A percentile compares a stretch with the other conserved stretches of the same genome.
Conservation (phyloP, 2,113 vertebrate species). For the Caloenas nicobarica region DNA sequence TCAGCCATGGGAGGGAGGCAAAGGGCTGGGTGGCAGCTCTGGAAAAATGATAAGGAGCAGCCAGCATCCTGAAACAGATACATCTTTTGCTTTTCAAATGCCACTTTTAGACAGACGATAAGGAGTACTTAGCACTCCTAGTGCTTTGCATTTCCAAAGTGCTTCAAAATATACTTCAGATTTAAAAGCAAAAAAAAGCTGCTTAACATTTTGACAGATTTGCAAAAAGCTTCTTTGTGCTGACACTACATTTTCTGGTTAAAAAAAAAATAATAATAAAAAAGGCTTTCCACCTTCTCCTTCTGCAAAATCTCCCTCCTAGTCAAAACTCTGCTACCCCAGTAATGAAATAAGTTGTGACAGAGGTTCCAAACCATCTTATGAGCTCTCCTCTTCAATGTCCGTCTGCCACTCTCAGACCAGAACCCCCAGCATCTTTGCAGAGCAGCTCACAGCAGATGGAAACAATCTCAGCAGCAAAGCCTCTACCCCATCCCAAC, state of each 20-base stretch:
- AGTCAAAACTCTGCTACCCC: background rate
- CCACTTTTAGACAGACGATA: conserved; percentile 36
- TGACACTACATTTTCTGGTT: conserved; percentile 44
- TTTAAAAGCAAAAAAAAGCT: conserved; percentile 39
- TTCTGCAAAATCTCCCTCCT: background rate
- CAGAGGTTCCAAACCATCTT: accelerated
- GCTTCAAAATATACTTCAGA: conserved; percentile 57
- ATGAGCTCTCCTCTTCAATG: background rate
- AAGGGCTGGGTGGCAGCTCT: conserved; percentile 17
- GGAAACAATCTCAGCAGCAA: background rate
- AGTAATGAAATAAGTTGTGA: background rate
- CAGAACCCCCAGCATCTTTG: background rate
- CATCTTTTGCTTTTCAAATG: conserved; percentile 42
- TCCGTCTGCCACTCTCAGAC: background rate
- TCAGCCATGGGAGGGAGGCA: background rate
- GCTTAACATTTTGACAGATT: conserved; percentile 52
- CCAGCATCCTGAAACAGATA: background rate
- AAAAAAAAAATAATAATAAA: conserved; percentile 12
- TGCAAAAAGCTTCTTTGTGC: conserved; percentile 45
- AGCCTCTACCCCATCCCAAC: background rate
- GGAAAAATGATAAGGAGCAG: conserved; percentile 1
- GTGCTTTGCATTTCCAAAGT: conserved; percentile 62
- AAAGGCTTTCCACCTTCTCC: background rate
- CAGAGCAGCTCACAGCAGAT: background rate
- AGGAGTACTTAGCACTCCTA: conserved; percentile 47